phyloP scores from a whole-genome alignment of 2,797 vertebrate species.

The Stomatorhinus walkeri region DNA sequence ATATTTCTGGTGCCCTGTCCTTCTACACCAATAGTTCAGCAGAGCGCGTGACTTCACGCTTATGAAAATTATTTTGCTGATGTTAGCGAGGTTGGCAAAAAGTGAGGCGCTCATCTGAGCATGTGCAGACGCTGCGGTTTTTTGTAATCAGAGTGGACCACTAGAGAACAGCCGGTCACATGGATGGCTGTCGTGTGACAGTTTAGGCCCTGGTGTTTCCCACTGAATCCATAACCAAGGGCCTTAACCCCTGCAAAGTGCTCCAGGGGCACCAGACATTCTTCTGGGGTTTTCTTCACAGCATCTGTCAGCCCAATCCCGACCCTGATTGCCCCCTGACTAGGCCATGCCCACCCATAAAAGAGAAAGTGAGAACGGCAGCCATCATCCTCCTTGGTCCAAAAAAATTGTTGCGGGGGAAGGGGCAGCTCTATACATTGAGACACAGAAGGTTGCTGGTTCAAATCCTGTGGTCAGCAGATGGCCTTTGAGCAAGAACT shows the following conservation, averaged over 20 bases:
- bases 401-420: not conserved
- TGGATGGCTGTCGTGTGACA: not conserved
- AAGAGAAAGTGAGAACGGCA: not conserved
- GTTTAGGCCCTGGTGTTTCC: not conserved
- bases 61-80: not conserved
- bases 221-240: not conserved
- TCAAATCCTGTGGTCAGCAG: not conserved
- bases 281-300: not conserved
- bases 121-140: not conserved
- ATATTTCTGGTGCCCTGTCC: not conserved
- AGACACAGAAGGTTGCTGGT: not conserved
- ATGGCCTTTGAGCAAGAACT: not conserved
- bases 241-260: not conserved
- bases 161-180: not conserved
- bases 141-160: not conserved
- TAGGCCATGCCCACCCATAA: not conserved
- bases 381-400: not conserved
- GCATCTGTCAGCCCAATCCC: not conserved
- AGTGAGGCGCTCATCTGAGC: not conserved
- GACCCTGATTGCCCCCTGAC: not conserved
- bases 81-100: not conserved
- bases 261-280: not conserved
- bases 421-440: not conserved
- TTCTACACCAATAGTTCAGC: not conserved
- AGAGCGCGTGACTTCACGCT: not conserved